Conservation (phyloP, 2,888 invertebrate genomes). For the Liopterus haemorrhoidalis region DNA sequence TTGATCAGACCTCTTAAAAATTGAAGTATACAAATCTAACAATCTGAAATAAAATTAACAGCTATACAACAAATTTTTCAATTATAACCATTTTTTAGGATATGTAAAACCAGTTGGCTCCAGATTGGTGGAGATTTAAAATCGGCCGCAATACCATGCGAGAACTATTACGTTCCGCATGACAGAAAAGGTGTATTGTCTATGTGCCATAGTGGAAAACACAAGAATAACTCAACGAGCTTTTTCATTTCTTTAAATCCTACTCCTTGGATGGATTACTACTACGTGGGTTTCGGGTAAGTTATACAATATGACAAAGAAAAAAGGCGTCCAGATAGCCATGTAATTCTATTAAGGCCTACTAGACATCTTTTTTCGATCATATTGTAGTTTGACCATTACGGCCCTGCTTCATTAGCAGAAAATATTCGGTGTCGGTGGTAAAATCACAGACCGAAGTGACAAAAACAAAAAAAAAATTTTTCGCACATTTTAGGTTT, state of each 20-base stretch:
- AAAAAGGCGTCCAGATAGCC: too few relatives aligned
- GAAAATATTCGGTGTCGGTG: too few relatives aligned
- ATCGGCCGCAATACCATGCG: conserved; percentile 50
- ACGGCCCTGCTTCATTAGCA: too few relatives aligned
- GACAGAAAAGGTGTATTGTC: conserved; percentile 63
- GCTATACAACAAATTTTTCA: too few relatives aligned
- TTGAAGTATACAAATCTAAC: neutral
- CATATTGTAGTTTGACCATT: too few relatives aligned
- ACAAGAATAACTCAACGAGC: conserved; percentile 61
- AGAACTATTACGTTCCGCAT: conserved; percentile 61
- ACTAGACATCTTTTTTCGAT: too few relatives aligned
- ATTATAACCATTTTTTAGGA: conserved; percentile 43
- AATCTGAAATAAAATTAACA: neutral
- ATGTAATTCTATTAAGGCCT: too few relatives aligned
- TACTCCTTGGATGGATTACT: conserved; percentile 63
- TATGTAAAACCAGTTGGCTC: conserved; percentile 65
- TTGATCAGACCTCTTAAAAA: too few relatives aligned
- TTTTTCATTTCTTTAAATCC: conserved; percentile 63
- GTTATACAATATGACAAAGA: too few relatives aligned
- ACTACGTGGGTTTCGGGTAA: conserved; percentile 68
- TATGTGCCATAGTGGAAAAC: conserved; percentile 63
- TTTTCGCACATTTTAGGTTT: too few relatives aligned
- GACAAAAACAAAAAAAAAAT: too few relatives aligned
- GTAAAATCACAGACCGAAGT: too few relatives aligned
- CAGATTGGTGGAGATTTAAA: conserved; percentile 58